These are phyloP conservation scores for Notolepis coatsorum DNA, from an alignment of 2,797 vertebrate genomes.

Conservation along the genomic window DNA sequence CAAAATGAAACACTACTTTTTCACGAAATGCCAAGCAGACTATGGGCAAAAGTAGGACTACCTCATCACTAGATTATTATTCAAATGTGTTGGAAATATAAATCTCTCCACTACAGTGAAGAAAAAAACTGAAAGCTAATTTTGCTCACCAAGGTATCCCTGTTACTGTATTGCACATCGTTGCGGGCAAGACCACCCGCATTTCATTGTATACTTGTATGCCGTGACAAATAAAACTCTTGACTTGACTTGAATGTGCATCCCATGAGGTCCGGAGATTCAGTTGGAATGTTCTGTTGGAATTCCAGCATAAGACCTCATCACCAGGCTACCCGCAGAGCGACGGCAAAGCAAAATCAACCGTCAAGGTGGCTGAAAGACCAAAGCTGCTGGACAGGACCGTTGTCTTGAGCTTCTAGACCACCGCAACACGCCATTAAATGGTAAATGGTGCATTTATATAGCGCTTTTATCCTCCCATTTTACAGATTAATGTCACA, in stretches of 20 bases:
- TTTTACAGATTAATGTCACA: too few relatives aligned
- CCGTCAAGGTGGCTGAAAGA: too few relatives aligned
- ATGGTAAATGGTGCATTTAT: too few relatives aligned
- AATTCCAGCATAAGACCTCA: slow-evolving; percentile 19
- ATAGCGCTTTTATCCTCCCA: too few relatives aligned
- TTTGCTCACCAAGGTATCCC: slow-evolving; percentile 23
- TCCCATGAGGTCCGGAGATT: slow-evolving; percentile 16
- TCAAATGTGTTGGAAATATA: slow-evolving; percentile 25
- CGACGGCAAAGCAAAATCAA: too few relatives aligned
- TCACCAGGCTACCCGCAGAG: slow-evolving; percentile 10
- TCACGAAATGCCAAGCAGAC: slow-evolving; percentile 12
- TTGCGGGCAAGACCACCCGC: slow-evolving; percentile 24
- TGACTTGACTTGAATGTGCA: too few relatives aligned
- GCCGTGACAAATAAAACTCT: too few relatives aligned
- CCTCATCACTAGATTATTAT: slow-evolving; percentile 13
- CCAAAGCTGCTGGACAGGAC: too few relatives aligned
- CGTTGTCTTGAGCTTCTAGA: too few relatives aligned
- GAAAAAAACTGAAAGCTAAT: slow-evolving; percentile 15
- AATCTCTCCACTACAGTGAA: slow-evolving; percentile 9
- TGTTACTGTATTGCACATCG: not conserved
- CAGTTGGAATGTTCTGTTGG: slow-evolving; percentile 2
- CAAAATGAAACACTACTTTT: slow-evolving; percentile 24
- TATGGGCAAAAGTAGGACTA: slow-evolving; percentile 34
- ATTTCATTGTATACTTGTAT: too few relatives aligned
- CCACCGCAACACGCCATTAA: too few relatives aligned